A percentile compares a stretch with the other conserved stretches of the same genome.
These are phyloP conservation scores for Ataeniobius toweri DNA, from an alignment of 2,797 vertebrate genomes.

Conservation along the genomic window DNA sequence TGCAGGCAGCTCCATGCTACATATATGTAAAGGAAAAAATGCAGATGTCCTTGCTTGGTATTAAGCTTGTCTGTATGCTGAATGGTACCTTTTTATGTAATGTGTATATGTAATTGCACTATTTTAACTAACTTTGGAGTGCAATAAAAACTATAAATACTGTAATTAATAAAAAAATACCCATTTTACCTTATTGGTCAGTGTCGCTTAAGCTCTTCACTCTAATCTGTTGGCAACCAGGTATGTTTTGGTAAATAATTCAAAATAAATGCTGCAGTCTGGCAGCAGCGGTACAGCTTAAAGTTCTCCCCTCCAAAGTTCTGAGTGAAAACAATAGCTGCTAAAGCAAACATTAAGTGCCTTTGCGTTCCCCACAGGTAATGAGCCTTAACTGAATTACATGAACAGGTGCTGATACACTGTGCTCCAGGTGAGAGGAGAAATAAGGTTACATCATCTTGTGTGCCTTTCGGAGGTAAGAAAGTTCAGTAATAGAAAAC, in stretches of 20 bases:
- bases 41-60: constrained; percentile 67
- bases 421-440: constrained; percentile 30
- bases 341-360: constrained; percentile 42
- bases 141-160: constrained; percentile 86
- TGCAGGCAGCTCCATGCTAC: constrained; percentile 84
- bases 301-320: constrained; percentile 11
- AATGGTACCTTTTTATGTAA: constrained; percentile 82
- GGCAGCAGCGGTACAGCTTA: constrained; percentile 34
- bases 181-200: constrained; percentile 65
- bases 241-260: background rate
- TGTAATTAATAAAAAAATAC: constrained; percentile 79
- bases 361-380: constrained; percentile 50
- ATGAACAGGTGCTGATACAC: constrained; percentile 14
- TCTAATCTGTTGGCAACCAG: background rate
- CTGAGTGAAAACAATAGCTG: constrained; percentile 56
- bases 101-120: constrained; percentile 83
- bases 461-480: background rate
- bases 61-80: constrained; percentile 77
- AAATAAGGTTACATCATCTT: background rate
- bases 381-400: constrained; percentile 50
- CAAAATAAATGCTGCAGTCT: constrained; percentile 40
- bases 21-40: constrained; percentile 50
- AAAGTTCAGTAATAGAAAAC: constrained; percentile 47
- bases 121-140: constrained; percentile 84
- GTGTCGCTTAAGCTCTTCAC: background rate